Base-by-base conservation (phyloP, 2,888 invertebrate genomes). In the Mimachlamys varia region DNA sequence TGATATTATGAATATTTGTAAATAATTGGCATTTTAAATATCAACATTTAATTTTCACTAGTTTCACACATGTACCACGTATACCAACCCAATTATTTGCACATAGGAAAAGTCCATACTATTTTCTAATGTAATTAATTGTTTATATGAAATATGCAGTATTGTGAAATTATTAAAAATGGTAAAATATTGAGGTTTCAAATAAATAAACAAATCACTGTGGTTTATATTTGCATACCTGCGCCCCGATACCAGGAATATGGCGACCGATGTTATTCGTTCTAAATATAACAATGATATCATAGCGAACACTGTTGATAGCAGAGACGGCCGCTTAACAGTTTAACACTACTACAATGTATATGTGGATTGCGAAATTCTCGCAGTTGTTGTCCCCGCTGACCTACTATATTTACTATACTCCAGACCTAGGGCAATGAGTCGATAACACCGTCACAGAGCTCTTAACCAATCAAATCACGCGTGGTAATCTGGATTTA, bases 391-490 rank as follows among this genome's bases (percentile, higher is more conserved):
- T 76, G 76, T 76, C 76, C 76, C 76, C 76, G 13, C 76, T 76
- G 76, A 76, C 76, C 76, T 33, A 76, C 76, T 76, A 76, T 27
- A 76, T 76, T 76, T 76, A 76, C 76, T 76, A 76, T 76, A 76
- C 76, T 33, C 33, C 76, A 76, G 27, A 76, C 76, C 76, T 33
- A 15, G 76, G 76, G 33, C 76, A 76, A 76, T 76, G 76, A 76
- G 76, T 76, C 76, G 76, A 76, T 76, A 76, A 19, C 10, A 33
- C 12, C 76, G 76, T 76, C 76, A 76, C 76, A 76, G 13, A 27
- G 13, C 7, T 33, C 5, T 76, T 27, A 33, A 76, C 76, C 76
- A 76, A 76, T 76, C 76, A 33, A 5, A 76, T 33, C 27, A 27
- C 33, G 76, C 33, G 27, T 15, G 27, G 76, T 76, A 27, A 76